Base-by-base conservation (phyloP, 2,888 invertebrate genomes). In the Phoenoteleia sp. region DNA sequence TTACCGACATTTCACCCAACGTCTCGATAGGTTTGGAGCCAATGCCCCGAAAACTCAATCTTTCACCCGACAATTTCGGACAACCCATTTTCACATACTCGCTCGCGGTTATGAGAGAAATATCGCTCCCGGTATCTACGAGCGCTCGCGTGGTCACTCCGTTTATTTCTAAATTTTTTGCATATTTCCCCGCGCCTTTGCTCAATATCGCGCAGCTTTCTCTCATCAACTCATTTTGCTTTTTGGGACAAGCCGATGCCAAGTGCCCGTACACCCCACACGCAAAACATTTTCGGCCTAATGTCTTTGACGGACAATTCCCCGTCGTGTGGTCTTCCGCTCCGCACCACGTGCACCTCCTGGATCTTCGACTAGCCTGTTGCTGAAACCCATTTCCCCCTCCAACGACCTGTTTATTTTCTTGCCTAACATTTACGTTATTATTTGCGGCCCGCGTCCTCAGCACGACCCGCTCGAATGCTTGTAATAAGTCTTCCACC, bases 41-140 rank as follows among this genome's bases (percentile, higher is more conserved):
- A 0, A 82, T 64, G n/a, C 72, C 76, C 7, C 66, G n/a, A 42
- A 80, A 86, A 6, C 36, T 19, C 27, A 74, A 60, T 7, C 15
- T 62, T 17, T 45, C 36, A 0, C 1, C 2, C 3, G 33, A 2
- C 19, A 84, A 33, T 9, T 19, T 21, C 9, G 84, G 86, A 13
- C 77, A 23, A 5, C 86, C 82, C 4, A 86, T 13, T 5, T 39
- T 13, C 17, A 54, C 47, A 27, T 84, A 76, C 0, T 42, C 11
- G 23, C 60, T 85, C 0, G 69, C 15, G 1, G 71, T 72, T 17
- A 81, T 49, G 2, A 83, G 17, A 19, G 81, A 56, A 13, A 86
- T 23, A 27, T 84, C 86, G 58, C 86, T 82, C 5, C 66, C 81
- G 0, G 76, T 17, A 23, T 84, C 84, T 6, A 77, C 33, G 11